Conservation (phyloP, 2,888 invertebrate genomes). For the Euclidia mi region DNA sequence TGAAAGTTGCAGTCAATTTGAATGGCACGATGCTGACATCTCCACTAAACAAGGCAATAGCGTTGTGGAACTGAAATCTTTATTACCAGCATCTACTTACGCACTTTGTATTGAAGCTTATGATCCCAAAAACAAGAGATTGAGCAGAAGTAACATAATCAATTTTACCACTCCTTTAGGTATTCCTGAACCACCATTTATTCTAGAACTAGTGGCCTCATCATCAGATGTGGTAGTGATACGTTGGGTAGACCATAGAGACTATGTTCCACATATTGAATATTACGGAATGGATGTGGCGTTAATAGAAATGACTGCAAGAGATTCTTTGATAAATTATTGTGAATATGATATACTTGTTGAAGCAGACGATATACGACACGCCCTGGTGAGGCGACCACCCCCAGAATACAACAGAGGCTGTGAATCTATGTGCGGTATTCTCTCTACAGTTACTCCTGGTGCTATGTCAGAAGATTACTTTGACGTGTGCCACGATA, state of each 20-base stretch:
- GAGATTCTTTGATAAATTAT: conserved; percentile 69
- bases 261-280: conserved; percentile 71
- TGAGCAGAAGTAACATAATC: conserved; percentile 73
- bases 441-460: conserved; percentile 69
- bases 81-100: conserved; percentile 80
- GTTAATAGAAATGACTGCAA: conserved; percentile 69
- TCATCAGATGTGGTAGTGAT: conserved; percentile 68
- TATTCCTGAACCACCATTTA: conserved; percentile 81
- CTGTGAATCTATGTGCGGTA: conserved; percentile 80
- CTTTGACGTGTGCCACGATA: conserved; percentile 75
- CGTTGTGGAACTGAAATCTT: conserved; percentile 60
- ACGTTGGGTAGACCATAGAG: conserved; percentile 79
- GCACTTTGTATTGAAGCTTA: conserved; percentile 80
- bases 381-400: conserved; percentile 76
- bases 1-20: conserved; percentile 79
- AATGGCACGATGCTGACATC: conserved; percentile 75
- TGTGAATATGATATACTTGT: conserved; percentile 65
- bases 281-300: conserved; percentile 78
- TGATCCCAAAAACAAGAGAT: conserved; percentile 59
- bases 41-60: conserved; percentile 52
- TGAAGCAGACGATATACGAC: conserved; percentile 70
- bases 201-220: conserved; percentile 74
- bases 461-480: conserved; percentile 75
- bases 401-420: conserved; percentile 74
- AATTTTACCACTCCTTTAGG: conserved; percentile 78